phyloP scores from a whole-genome alignment of 1,140 invertebrate species.

The Drosophila varians region DNA sequence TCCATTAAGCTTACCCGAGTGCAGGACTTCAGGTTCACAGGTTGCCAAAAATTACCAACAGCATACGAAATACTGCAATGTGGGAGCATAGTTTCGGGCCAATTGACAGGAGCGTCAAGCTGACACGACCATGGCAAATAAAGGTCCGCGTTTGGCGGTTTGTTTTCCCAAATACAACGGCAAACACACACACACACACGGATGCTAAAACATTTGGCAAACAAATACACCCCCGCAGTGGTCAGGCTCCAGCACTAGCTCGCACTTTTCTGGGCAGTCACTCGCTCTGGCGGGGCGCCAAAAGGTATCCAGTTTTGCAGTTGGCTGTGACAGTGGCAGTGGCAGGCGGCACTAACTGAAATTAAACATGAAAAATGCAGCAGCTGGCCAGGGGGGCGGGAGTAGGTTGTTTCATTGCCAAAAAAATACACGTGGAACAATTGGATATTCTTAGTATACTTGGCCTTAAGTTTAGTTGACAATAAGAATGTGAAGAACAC shows the following conservation, averaged over 20 bases:
- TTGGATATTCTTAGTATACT: no score
- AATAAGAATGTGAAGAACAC: no score
- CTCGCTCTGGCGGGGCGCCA: constrained; percentile 33
- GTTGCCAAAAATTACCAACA: constrained; percentile 38
- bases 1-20: background rate
- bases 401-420: background rate
- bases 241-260: background rate
- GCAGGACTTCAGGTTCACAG: constrained; percentile 2
- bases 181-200: constrained; percentile 10
- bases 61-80: constrained; percentile 68
- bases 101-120: constrained; percentile 49
- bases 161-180: constrained; percentile 17
- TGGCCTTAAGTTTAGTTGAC: no score
- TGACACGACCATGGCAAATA: constrained; percentile 52
- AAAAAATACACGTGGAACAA: constrained; percentile 15
- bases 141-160: constrained; percentile 10
- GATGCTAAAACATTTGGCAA: constrained; percentile 36
- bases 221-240: constrained; percentile 14
- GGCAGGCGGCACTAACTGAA: constrained; percentile 66
- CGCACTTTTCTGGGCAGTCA: constrained; percentile 5
- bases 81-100: constrained; percentile 37
- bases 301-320: constrained; percentile 48
- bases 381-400: constrained; percentile 27
- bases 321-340: constrained; percentile 19
- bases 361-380: constrained; percentile 80